Conservation (phyloP, 2,797 vertebrate species). For the Poeciliopsis turneri region DNA sequence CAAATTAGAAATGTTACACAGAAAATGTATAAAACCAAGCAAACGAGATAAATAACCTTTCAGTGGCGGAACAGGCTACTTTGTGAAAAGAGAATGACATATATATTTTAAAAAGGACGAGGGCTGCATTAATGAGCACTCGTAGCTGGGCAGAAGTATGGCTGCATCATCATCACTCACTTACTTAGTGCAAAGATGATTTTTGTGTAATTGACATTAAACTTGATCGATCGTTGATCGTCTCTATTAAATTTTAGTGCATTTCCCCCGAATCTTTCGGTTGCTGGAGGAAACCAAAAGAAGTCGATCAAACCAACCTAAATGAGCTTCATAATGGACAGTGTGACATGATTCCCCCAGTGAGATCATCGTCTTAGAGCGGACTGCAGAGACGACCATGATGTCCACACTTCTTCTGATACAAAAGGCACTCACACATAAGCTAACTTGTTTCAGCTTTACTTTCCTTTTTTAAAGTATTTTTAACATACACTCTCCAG, state of each 20-base stretch:
- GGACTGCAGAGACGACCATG: background rate
- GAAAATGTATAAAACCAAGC: background rate
- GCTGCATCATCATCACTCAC: background rate
- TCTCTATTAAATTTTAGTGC: too few species aligned
- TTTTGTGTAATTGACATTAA: background rate
- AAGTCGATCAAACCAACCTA: background rate
- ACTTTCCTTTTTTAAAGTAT: background rate
- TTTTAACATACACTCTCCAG: background rate
- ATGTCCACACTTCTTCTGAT: too few species aligned
- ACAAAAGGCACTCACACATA: background rate
- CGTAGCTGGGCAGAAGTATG: background rate
- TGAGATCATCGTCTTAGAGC: background rate
- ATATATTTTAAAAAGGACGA: background rate
- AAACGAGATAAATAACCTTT: background rate
- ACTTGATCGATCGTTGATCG: background rate
- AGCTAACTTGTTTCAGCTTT: background rate
- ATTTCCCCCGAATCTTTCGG: too few species aligned
- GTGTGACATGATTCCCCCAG: background rate
- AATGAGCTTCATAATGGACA: background rate
- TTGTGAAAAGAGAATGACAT: background rate
- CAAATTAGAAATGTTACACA: background rate
- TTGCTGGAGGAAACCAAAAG: background rate
- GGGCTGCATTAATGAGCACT: background rate
- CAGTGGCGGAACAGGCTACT: background rate
- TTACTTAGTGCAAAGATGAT: background rate